A percentile compares a stretch with the other conserved stretches of the same genome.
Evolutionary conservation across 2,888 invertebrate genomes (phyloP).

Genomic region (Dyspetes luteomarginatus): DNA sequence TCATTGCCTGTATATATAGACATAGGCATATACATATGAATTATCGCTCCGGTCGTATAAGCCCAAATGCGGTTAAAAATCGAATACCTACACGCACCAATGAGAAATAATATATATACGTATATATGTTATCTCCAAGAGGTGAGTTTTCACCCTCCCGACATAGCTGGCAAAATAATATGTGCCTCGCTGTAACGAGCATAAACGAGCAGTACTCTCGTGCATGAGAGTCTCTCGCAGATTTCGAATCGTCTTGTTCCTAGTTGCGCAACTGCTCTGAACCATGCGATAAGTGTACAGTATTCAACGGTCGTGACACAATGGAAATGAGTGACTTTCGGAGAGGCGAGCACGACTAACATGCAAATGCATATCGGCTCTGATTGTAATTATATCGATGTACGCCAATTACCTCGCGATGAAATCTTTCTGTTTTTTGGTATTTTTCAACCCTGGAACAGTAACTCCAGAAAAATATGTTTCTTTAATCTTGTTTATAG

Average conservation of each 20-base stretch:
- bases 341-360: slow-evolving; percentile 19
- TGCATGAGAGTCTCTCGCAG: slow-evolving; percentile 16
- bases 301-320: slow-evolving; percentile 42
- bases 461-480: background rate
- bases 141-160: slow-evolving; percentile 38
- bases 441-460: background rate
- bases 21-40: slow-evolving; percentile 20
- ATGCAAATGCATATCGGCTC: slow-evolving; percentile 11
- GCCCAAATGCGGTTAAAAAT: slow-evolving; percentile 55
- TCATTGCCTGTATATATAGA: background rate
- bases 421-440: background rate
- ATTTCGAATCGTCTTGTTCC: slow-evolving; percentile 55
- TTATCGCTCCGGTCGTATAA: slow-evolving; percentile 47
- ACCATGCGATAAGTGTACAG: slow-evolving; percentile 14
- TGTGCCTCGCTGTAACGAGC: slow-evolving; percentile 41
- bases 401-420: slow-evolving; percentile 40
- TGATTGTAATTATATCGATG: slow-evolving; percentile 43
- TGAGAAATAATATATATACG: slow-evolving; percentile 6
- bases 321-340: slow-evolving; percentile 47
- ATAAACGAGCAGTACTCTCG: slow-evolving; percentile 44
- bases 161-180: background rate
- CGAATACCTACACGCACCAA: slow-evolving; percentile 43
- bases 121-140: slow-evolving; percentile 25
- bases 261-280: slow-evolving; percentile 41
- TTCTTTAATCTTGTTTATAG: background rate